These are phyloP conservation scores for Eublepharis macularius DNA, from an alignment of 2,113 vertebrate species.

Conservation along the genomic window DNA sequence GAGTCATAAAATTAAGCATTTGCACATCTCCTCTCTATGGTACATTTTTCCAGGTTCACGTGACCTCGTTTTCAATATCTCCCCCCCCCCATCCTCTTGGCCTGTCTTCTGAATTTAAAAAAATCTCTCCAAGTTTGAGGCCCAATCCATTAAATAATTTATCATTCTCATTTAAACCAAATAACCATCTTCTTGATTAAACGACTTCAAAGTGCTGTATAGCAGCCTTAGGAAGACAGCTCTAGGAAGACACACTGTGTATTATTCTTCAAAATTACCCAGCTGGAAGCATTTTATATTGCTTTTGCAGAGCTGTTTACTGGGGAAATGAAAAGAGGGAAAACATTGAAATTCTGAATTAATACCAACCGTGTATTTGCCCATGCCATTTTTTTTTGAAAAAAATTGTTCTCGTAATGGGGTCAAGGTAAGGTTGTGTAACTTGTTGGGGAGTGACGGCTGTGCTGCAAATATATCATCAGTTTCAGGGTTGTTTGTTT, in stretches of 20 bases:
- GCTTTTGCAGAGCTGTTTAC: conserved; percentile 43
- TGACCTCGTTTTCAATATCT: neutral
- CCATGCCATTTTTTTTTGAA: neutral
- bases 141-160: conserved; percentile 32
- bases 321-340: conserved; percentile 42
- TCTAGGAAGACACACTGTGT: conserved; percentile 12
- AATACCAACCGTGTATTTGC: neutral
- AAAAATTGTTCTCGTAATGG: neutral
- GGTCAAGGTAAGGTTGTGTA: neutral
- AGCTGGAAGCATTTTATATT: conserved; percentile 31
- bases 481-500: neutral
- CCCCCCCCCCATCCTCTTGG: neutral
- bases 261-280: conserved; percentile 40
- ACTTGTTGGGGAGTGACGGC: neutral
- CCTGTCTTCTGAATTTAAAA: conserved; percentile 9
- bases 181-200: conserved; percentile 39
- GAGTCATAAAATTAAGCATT: neutral
- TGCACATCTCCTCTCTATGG: neutral
- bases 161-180: conserved; percentile 26
- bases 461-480: neutral
- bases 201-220: conserved; percentile 47
- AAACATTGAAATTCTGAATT: conserved; percentile 21
- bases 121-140: conserved; percentile 15
- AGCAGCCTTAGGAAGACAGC: conserved; percentile 28
- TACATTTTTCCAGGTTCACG: conserved; percentile 3